Conservation (phyloP, 2,113 vertebrate genomes). For the Mohoua ochrocephala region DNA sequence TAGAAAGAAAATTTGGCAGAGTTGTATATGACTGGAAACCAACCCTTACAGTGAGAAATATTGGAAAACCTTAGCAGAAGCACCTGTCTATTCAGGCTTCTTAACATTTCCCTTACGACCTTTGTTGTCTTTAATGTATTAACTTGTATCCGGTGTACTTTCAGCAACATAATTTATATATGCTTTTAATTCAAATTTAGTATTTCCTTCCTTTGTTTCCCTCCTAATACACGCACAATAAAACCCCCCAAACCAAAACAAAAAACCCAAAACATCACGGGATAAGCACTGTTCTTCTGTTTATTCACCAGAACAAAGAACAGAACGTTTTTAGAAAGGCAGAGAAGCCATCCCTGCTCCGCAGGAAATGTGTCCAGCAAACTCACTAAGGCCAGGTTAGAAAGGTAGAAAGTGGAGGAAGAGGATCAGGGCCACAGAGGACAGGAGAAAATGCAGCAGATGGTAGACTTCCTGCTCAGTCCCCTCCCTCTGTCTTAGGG, state of each 20-base stretch:
- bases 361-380: neutral
- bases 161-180: constrained; percentile 32
- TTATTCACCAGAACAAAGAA: constrained; percentile 26
- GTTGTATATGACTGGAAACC: neutral
- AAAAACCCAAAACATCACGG: neutral
- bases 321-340: neutral
- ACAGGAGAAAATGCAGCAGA: neutral
- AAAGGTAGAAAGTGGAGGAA: neutral
- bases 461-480: neutral
- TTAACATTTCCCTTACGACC: neutral
- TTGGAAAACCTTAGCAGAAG: neutral
- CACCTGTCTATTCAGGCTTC: neutral
- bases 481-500: neutral
- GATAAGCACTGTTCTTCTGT: neutral
- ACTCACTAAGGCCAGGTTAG: neutral
- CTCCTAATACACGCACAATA: neutral
- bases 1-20: neutral
- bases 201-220: constrained; percentile 33
- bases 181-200: neutral
- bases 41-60: neutral
- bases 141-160: constrained; percentile 29
- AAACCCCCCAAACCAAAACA: neutral
- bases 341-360: neutral
- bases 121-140: neutral
- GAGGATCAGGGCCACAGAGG: neutral